phyloP scores from a whole-genome alignment of 2,113 vertebrate species.

The Lathamus discolor region DNA sequence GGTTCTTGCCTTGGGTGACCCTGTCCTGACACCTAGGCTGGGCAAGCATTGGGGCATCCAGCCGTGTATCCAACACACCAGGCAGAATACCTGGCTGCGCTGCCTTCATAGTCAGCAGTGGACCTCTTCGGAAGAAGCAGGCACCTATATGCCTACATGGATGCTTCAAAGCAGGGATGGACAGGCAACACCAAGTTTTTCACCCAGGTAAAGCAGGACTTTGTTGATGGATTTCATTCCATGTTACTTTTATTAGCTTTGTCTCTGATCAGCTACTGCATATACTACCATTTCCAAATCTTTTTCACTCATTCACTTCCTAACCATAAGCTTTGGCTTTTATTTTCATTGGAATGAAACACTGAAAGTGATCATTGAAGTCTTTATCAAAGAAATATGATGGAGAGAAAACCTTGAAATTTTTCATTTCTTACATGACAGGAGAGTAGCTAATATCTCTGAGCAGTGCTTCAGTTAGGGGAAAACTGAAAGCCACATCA shows the following conservation, averaged over 20 bases:
- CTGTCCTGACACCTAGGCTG: not conserved
- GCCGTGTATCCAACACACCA: rapidly evolving
- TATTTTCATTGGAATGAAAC: not conserved
- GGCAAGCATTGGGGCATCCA: rapidly evolving
- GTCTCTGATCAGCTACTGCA: not conserved
- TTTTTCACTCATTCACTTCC: not conserved
- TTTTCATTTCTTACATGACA: not conserved
- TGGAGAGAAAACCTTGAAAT: not conserved
- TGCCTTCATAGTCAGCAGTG: rapidly evolving
- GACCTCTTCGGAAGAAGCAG: not conserved
- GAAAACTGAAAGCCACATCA: not conserved
- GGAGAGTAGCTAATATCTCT: not conserved
- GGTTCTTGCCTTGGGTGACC: not conserved
- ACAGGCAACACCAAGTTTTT: not conserved
- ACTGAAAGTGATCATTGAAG: not conserved
- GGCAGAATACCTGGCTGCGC: not conserved
- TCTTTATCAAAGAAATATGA: not conserved
- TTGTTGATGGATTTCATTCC: not conserved
- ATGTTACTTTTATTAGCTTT: not conserved
- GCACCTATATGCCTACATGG: rapidly evolving
- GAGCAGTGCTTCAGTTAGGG: not conserved
- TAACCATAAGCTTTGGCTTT: not conserved
- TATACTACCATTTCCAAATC: not conserved
- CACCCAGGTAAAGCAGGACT: not conserved
- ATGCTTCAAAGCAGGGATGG: not conserved